Percentiles rank a stretch among this genome's conserved stretches.
phyloP scores from a whole-genome alignment of 2,888 invertebrate genomes.

The Gymnosoma rotundatum region DNA sequence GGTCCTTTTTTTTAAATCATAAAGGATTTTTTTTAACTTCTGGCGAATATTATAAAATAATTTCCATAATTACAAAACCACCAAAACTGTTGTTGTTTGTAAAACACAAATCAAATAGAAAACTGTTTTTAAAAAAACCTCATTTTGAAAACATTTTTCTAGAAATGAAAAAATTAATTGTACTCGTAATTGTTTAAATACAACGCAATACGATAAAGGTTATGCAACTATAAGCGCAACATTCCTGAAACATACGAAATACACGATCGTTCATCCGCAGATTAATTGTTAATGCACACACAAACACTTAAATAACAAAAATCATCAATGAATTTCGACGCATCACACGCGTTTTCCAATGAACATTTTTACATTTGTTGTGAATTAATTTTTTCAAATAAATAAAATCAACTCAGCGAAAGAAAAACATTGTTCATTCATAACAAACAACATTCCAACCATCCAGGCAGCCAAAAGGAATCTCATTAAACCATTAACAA shows the following conservation, averaged over 20 bases:
- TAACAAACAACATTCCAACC: slow-evolving; percentile 62
- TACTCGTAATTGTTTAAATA: too few species aligned
- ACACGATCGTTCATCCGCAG: slow-evolving; percentile 11
- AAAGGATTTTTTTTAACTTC: too few species aligned
- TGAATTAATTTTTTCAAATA: slow-evolving; percentile 40
- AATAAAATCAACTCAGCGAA: slow-evolving; percentile 28
- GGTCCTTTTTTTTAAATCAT: too few species aligned
- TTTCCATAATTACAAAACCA: too few species aligned
- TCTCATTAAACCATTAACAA: slow-evolving; percentile 63
- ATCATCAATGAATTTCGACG: slow-evolving; percentile 65
- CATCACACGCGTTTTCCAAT: slow-evolving; percentile 68
- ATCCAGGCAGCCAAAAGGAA: slow-evolving; percentile 50
- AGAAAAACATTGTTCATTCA: slow-evolving; percentile 63
- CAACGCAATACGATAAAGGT: background rate
- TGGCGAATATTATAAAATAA: too few species aligned
- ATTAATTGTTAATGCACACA: background rate
- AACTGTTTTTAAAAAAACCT: too few species aligned
- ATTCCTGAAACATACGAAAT: slow-evolving; percentile 58
- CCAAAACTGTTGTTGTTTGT: too few species aligned
- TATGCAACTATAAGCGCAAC: slow-evolving; percentile 64
- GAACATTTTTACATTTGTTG: slow-evolving; percentile 42
- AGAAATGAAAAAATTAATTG: too few species aligned
- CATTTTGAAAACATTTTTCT: too few species aligned
- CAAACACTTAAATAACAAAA: background rate
- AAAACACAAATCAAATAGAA: too few species aligned